Evolutionary conservation across 2,888 invertebrate species (phyloP), one percentile per base, ranked within the genome.

Genomic region (Eilema depressum): DNA sequence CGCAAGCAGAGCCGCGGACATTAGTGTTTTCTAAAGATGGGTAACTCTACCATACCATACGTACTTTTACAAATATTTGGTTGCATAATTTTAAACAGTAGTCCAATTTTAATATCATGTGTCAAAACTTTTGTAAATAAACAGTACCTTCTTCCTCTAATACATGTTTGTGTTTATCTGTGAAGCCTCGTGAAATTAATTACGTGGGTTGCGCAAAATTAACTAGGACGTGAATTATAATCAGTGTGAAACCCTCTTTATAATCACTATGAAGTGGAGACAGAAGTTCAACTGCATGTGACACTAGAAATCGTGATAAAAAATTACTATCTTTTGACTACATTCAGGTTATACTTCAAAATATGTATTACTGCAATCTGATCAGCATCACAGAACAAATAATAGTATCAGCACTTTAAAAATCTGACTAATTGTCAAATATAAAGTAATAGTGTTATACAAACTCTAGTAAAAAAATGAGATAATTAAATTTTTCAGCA

Each of bases 131-230:
- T 63, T 65, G 64, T 69, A 76, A 37, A 74, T 75, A 83, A 84
- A 83, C 83, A 79, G 69, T 5, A 63, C 57, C 25, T 30, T 33
- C 65, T 71, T 71, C 72, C 59, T 75, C 75, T 75, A 80, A 72
- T 73, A 75, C 75, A 70, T 80, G 79, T 80, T 79, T 80, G 73
- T 84, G 80, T 82, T 81, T 81, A 80, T 81, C 73, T 77, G 71
- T 73, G 81, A 78, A 75, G 75, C 80, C 77, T 78, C 74, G 69
- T 70, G 79, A 85, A 81, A 85, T 84, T 85, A 86, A 85, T 86
- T 84, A 85, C 77, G 69, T 53, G 75, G 77, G 77, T 75, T 63
- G 77, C 63, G 74, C 74, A 74, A 79, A 80, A 83, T 85, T 83
- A 83, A 83, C 82, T 75, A 75, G 63, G 70, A 83, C 77, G 65